Base-by-base conservation (phyloP, 2,797 vertebrate species). In the Sebastes cheni region DNA sequence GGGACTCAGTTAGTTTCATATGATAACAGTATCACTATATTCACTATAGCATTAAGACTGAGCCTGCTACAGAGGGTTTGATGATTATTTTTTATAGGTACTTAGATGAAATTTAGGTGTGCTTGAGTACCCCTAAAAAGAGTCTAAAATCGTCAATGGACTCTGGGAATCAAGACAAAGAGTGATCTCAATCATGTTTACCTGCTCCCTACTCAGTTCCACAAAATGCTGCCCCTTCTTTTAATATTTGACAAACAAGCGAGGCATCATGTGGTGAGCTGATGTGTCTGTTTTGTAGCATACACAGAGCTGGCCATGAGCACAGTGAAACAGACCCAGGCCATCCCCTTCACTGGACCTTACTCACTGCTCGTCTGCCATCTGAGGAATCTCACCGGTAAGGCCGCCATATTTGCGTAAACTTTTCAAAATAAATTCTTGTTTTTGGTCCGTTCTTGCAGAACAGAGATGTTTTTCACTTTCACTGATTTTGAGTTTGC, bases 221-320 rank as follows among this genome's bases (percentile, higher is more conserved):
- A 0, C 34, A 5, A 50, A 42, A 50, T 23, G 30, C 25, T 56
- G 29, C 13, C 6, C 5, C 11, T 16, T 65, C 27, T 55, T 25
- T 62, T n/a, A 10, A 34, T 30, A 34, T 54, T 1, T 22, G 34
- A 56, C 14, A 13, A 12, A 55, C 14, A 13, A 12, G 25, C 2
- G 6, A 9, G 20, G 65, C 46, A 42, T 42, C 22, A 4, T 61
- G 39, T 20, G 22, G 29, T 84, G 30, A 60, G 11, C n/a, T 23
- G 6, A n/a, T 75, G 36, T 22, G 61, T 83, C 2, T 83, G 71
- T 68, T 65, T 56, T 71, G 52, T 94, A 99, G 98, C 96, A 68
- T 99, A 99, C 75, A 99, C 97, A 0, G 98, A 99, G 88, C 78
- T 99, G 86, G 96, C 98, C 11, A 98, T 99, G 97, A 98, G 98